Conservation (phyloP, 2,797 vertebrate species). For the Ptychobarbus kaznakovi region DNA sequence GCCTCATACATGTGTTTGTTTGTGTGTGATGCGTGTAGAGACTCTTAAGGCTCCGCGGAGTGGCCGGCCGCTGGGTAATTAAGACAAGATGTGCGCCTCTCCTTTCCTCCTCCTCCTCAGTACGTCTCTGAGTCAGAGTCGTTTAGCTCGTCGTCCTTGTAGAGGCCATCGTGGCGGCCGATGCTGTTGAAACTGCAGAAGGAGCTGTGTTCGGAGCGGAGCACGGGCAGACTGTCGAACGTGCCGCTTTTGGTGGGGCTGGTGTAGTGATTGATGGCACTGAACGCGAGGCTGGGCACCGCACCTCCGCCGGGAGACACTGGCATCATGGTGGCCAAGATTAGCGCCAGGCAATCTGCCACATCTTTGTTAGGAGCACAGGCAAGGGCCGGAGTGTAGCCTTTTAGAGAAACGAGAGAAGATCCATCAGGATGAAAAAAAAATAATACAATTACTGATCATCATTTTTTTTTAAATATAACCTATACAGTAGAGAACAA, state of each 20-base stretch:
- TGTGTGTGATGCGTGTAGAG: conserved; percentile 50
- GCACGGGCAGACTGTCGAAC: conserved; percentile 90
- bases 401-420: conserved; percentile 69
- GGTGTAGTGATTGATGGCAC: conserved; percentile 94
- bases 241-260: conserved; percentile 93
- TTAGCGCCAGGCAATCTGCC: conserved; percentile 96
- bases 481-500: background rate
- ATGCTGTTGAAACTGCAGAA: conserved; percentile 98
- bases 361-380: conserved; percentile 98
- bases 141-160: conserved; percentile 93
- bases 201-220: conserved; percentile 88
- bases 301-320: conserved; percentile 86
- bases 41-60: conserved; percentile 57
- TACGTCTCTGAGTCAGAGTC: conserved; percentile 98
- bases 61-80: conserved; percentile 52
- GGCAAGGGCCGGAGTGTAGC: conserved; percentile 96
- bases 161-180: conserved; percentile 89
- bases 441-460: background rate
- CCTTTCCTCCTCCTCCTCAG: conserved; percentile 71
- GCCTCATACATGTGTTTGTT: conserved; percentile 56
- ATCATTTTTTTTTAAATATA: background rate
- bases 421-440: background rate
- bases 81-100: conserved; percentile 46
- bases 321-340: conserved; percentile 99
- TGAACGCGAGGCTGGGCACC: conserved; percentile 88